These are phyloP conservation scores for Cervus canadensis DNA, from an alignment of 2,113 vertebrate species.

Conservation along the genomic window DNA sequence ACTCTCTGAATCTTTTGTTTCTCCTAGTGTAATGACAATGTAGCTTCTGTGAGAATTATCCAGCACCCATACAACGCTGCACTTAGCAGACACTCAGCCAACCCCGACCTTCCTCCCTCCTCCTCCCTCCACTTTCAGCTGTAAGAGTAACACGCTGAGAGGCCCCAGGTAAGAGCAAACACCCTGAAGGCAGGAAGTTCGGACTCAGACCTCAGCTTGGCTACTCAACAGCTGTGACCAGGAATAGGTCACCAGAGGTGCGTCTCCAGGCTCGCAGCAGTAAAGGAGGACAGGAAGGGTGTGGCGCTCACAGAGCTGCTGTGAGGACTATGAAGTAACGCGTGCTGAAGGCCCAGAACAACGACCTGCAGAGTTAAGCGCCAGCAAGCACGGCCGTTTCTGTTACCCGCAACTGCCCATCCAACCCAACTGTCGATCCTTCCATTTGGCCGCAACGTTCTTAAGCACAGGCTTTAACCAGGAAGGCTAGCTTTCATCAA, in stretches of 20 bases:
- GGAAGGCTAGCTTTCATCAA: slow-evolving; percentile 39
- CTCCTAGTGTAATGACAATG: not conserved
- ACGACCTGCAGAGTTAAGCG: not conserved
- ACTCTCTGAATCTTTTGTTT: not conserved
- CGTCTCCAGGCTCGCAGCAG: not conserved
- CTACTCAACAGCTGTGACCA: not conserved
- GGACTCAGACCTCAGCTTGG: not conserved
- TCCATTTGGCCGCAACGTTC: not conserved
- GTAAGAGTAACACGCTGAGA: not conserved
- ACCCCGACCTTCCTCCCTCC: not conserved
- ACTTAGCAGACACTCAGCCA: not conserved
- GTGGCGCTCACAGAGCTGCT: not conserved
- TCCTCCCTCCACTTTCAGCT: not conserved
- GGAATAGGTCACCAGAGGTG: not conserved
- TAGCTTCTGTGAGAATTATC: not conserved
- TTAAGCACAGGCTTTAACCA: not conserved
- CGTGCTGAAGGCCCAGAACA: not conserved
- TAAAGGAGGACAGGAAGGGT: not conserved
- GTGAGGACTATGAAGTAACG: not conserved
- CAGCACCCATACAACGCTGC: not conserved
- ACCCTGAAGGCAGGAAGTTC: not conserved
- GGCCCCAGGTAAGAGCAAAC: not conserved
- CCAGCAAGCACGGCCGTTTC: not conserved
- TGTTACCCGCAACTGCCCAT: not conserved
- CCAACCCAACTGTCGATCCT: not conserved